Evolutionary conservation across 2,797 vertebrate species (phyloP), one percentile per base, ranked within the genome.

Genomic region (Synaphobranchus kaupii): DNA sequence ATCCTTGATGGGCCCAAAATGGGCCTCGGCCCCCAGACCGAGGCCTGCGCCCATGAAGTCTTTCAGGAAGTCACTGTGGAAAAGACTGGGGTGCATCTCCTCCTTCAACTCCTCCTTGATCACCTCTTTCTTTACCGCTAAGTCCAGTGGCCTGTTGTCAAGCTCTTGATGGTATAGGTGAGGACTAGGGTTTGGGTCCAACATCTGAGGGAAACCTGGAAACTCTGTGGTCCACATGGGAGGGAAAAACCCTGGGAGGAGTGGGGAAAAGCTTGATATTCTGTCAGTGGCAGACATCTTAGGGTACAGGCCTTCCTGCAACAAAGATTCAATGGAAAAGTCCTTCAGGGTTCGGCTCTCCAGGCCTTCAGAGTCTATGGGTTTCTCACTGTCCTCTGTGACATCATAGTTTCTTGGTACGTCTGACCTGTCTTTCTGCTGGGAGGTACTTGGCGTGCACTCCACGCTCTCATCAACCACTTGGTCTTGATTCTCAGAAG

Each of bases 81-180:
- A 97, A 85, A 97, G 93, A 34, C 96, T 93, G 0, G 96, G 94
- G 0, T 96, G 95, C 6, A 97, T 94, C 80, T 99, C 98, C 87
- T 99, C 98, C 84, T 98, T 99, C 91, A 97, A 94, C 94, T 99
- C 97, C 92, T 99, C 97, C 90, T 99, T 99, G 93, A 99, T 98
- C 90, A 97, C 97, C 91, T 97, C 97, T 91, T 98, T 97, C 90
- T 98, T 98, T 93, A 99, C 97, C 68, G 98, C 98, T 15, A 99
- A 95, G 90, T 99, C 95, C 81, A 99, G 95, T 0, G 98, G 98
- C 13, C 96, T 92, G 0, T 90, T 96, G 90, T 99, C 97, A 1
- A 94, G 89, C 63, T 95, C 90, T 48, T 93, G 93, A 92, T 73
- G 84, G 52, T 91, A 93, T 3, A 88, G 88, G 78, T 90, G 82